A percentile compares a stretch with the other conserved stretches of the same genome.
Conservation (phyloP, 2,113 vertebrate species). For the Chrysochloris asiatica region DNA sequence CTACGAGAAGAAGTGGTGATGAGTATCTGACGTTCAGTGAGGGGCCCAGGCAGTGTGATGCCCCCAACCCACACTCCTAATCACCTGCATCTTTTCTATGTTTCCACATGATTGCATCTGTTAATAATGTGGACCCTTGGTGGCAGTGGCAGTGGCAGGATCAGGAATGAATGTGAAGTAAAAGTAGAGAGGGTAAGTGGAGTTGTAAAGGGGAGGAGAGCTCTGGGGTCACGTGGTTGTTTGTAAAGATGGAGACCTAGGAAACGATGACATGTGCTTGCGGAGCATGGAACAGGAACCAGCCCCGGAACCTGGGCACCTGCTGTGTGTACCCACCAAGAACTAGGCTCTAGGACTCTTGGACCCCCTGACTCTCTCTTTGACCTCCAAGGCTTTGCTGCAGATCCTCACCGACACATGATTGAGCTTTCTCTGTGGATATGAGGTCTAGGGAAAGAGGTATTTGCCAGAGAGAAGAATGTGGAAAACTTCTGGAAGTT, state of each 20-base stretch:
- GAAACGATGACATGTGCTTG: background rate
- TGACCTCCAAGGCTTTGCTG: background rate
- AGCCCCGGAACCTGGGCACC: background rate
- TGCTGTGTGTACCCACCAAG: background rate
- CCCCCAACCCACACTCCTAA: background rate
- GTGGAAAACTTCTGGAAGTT: background rate
- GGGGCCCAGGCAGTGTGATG: background rate
- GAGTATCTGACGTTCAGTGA: background rate
- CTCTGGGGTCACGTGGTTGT: background rate
- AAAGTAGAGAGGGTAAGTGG: no score
- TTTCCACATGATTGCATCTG: no score
- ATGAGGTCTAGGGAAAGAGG: background rate
- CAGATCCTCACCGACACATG: background rate
- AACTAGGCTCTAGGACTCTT: background rate
- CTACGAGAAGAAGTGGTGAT: background rate
- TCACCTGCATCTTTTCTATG: no score
- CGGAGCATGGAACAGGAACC: background rate
- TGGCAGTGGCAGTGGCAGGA: no score
- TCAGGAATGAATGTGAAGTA: no score
- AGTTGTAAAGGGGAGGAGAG: background rate
- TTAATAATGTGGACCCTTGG: no score
- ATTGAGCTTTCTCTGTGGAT: no score
- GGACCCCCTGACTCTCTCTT: background rate
- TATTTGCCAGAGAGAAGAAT: background rate
- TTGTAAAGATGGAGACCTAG: background rate